These are phyloP conservation scores for Dichetophora obliterata DNA, from an alignment of 2,888 invertebrate genomes.

Conservation along the genomic window DNA sequence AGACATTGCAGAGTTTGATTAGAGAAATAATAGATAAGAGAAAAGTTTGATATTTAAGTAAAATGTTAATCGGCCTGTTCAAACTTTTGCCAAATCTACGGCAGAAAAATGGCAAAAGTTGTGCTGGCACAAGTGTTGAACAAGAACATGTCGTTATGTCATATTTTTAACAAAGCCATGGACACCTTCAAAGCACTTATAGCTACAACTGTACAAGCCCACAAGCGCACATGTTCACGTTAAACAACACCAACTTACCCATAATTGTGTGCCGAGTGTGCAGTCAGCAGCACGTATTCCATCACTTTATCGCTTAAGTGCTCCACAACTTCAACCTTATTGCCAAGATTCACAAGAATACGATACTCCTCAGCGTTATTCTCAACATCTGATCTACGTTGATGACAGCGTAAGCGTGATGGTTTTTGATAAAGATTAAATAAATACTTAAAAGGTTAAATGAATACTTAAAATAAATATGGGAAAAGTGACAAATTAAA, in stretches of 20 bases:
- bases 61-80: neutral
- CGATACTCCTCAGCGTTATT: conserved; percentile 57
- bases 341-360: conserved; percentile 61
- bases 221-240: neutral
- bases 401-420: neutral
- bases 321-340: conserved; percentile 53
- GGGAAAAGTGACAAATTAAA: no score
- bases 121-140: neutral
- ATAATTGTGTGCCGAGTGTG: conserved; percentile 53
- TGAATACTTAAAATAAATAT: neutral
- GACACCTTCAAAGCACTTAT: neutral
- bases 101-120: neutral
- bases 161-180: neutral
- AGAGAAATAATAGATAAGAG: no score
- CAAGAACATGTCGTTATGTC: neutral
- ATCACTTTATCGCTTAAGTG: conserved; percentile 53
- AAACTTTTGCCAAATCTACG: no score
- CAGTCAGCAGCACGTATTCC: conserved; percentile 58
- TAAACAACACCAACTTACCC: conserved; percentile 53
- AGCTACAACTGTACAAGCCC: no score
- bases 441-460: neutral
- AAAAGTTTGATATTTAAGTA: no score
- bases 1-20: no score
- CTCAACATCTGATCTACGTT: conserved; percentile 52
- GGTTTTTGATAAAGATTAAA: neutral